Conservation (phyloP, 2,797 vertebrate species). For the Ctenopoma multispine region DNA sequence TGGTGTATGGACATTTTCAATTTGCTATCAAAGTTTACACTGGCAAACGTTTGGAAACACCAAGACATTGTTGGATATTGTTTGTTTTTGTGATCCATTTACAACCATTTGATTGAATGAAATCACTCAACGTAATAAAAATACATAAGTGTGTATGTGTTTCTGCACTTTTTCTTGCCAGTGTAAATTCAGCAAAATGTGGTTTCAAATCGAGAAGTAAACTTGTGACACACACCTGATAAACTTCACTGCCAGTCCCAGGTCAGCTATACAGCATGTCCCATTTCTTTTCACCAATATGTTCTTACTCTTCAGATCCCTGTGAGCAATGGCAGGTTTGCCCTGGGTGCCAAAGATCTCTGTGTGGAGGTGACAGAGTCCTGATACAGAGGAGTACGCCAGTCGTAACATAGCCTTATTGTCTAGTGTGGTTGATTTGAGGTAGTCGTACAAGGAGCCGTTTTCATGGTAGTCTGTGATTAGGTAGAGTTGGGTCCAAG, state of each 20-base stretch:
- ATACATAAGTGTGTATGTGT: no score
- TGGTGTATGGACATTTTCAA: no score
- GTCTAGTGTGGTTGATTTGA: conserved; percentile 95
- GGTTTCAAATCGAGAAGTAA: no score
- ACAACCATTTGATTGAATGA: no score
- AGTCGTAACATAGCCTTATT: conserved; percentile 92
- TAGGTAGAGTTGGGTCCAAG: conserved; percentile 97
- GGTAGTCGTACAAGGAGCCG: conserved; percentile 95
- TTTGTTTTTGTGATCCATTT: no score
- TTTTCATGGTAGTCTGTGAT: conserved; percentile 98
- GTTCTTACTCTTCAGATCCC: conserved; percentile 98
- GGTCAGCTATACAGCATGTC: conserved; percentile 95
- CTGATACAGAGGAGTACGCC: conserved; percentile 93
- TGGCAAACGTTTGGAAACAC: not conserved
- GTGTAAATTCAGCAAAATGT: no score
- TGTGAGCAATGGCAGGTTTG: conserved; percentile 96
- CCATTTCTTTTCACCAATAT: conserved; percentile 97
- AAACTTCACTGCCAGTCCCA: conserved; percentile 96
- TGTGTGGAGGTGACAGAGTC: conserved; percentile 95
- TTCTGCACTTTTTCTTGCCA: no score
- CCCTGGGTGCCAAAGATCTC: conserved; percentile 98
- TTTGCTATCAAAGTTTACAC: no score
- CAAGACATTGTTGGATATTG: no score
- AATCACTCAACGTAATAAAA: no score
- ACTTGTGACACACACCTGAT: conserved; percentile 88